Percentiles rank a stretch among this genome's conserved stretches.
These are phyloP conservation scores for Apotomis turbidana DNA, from an alignment of 2,888 invertebrate genomes.

Conservation along the genomic window DNA sequence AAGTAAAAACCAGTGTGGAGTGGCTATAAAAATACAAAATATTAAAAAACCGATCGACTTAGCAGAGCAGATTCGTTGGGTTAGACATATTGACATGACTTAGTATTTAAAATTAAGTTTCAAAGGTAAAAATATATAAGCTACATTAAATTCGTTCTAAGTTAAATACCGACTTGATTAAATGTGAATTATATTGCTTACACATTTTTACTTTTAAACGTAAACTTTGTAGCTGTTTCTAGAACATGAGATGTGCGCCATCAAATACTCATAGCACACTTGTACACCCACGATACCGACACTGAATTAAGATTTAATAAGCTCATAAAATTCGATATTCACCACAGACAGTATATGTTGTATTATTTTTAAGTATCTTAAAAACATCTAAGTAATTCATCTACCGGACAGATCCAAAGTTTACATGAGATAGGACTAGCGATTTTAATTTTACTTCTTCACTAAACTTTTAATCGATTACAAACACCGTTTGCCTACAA, in stretches of 20 bases:
- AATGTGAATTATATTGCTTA: conserved; percentile 1
- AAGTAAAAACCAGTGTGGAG: conserved; percentile 45
- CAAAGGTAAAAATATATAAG: conserved; percentile 8
- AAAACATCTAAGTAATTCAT: conserved; percentile 66
- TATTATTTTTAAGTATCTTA: conserved; percentile 70
- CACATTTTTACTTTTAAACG: conserved; percentile 3
- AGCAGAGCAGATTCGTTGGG: conserved; percentile 42
- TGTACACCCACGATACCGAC: conserved; percentile 61
- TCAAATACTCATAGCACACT: conserved; percentile 62
- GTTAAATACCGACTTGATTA: not conserved
- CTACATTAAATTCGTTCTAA: not conserved
- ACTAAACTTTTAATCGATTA: conserved; percentile 50
- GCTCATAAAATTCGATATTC: conserved; percentile 83
- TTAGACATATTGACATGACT: conserved; percentile 5
- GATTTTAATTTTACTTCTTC: conserved; percentile 54
- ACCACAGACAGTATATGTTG: conserved; percentile 80
- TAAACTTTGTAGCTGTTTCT: not conserved
- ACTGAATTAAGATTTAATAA: conserved; percentile 80
- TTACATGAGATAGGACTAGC: conserved; percentile 77
- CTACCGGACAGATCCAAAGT: conserved; percentile 79
- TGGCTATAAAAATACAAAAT: conserved; percentile 52
- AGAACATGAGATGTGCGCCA: conserved; percentile 63
- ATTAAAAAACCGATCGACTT: conserved; percentile 36
- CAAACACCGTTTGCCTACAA: conserved; percentile 65
- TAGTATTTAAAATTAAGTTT: not conserved